phyloP scores from a whole-genome alignment of 2,113 vertebrate species.

The Noturus placidus region DNA sequence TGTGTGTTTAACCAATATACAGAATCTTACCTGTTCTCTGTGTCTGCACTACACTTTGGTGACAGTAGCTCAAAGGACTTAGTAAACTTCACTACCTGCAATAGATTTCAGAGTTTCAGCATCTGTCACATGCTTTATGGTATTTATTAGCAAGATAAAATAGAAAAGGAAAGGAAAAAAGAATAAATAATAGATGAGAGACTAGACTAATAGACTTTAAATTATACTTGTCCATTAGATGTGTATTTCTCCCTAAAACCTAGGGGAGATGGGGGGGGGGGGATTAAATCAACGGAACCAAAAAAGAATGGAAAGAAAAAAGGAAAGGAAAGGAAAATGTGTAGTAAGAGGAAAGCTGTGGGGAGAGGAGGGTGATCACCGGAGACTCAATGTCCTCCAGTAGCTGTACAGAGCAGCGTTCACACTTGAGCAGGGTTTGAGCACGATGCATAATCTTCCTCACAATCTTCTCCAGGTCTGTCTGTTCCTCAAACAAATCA shows the following conservation, averaged over 20 bases:
- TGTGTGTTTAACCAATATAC: not conserved
- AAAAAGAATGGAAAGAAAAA: not conserved
- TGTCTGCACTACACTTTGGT: conserved; percentile 94
- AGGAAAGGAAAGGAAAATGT: not conserved
- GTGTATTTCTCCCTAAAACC: not conserved
- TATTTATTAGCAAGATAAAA: not conserved
- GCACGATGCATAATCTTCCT: conserved; percentile 99
- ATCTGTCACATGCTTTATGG: not conserved
- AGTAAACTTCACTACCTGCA: conserved; percentile 98
- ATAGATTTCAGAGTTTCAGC: conserved; percentile 35
- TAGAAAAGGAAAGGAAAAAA: not conserved
- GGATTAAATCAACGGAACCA: not conserved
- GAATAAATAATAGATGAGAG: not conserved
- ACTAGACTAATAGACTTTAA: not conserved
- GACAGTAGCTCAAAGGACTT: conserved; percentile 98
- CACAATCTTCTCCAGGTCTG: conserved; percentile 98
- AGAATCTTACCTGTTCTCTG: conserved; percentile 81
- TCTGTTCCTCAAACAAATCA: conserved; percentile 98
- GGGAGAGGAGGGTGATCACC: conserved; percentile 62
- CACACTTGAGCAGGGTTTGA: conserved; percentile 94
- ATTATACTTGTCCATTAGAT: not conserved
- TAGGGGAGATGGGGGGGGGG: too few relatives aligned
- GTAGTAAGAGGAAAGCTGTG: not conserved
- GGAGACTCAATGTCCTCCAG: conserved; percentile 97
- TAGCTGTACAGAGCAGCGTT: conserved; percentile 93